phyloP scores from a whole-genome alignment of 1,140 invertebrate species.

The Microplitis mediator region DNA sequence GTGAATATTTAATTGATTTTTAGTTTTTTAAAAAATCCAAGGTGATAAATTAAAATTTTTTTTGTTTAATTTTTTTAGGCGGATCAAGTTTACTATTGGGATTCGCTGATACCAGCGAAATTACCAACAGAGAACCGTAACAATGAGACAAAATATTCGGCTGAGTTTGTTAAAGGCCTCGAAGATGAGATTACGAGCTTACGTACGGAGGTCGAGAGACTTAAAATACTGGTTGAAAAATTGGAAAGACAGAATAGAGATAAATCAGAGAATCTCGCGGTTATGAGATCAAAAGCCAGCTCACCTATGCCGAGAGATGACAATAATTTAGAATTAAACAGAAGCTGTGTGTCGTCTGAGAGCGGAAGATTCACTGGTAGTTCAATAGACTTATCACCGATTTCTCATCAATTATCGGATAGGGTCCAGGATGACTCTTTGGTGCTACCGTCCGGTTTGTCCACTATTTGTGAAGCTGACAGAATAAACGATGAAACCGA shows the following conservation, averaged over 20 bases:
- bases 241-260: conserved; percentile 14
- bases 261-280: conserved; percentile 16
- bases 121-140: conserved; percentile 68
- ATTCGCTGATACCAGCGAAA: conserved; percentile 66
- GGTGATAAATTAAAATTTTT: too few species aligned
- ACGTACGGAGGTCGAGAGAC: conserved; percentile 38
- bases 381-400: conserved; percentile 35
- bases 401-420: conserved; percentile 24
- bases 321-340: not conserved
- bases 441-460: conserved; percentile 17
- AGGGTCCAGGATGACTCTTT: conserved; percentile 16
- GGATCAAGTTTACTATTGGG: conserved; percentile 88
- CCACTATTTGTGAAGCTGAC: conserved; percentile 27
- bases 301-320: conserved; percentile 29
- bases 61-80: conserved; percentile 66
- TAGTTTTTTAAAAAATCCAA: not conserved
- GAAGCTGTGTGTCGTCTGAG: conserved; percentile 20
- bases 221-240: conserved; percentile 32
- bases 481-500: conserved; percentile 6
- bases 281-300: conserved; percentile 18
- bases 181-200: conserved; percentile 39
- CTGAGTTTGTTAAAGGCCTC: conserved; percentile 41
- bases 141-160: conserved; percentile 60
- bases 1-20: conserved; percentile 58
- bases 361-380: conserved; percentile 39